Percentiles rank a stretch among this genome's conserved stretches.
Conservation (phyloP, 2,797 vertebrate genomes). For the Acanthiza pusilla region DNA sequence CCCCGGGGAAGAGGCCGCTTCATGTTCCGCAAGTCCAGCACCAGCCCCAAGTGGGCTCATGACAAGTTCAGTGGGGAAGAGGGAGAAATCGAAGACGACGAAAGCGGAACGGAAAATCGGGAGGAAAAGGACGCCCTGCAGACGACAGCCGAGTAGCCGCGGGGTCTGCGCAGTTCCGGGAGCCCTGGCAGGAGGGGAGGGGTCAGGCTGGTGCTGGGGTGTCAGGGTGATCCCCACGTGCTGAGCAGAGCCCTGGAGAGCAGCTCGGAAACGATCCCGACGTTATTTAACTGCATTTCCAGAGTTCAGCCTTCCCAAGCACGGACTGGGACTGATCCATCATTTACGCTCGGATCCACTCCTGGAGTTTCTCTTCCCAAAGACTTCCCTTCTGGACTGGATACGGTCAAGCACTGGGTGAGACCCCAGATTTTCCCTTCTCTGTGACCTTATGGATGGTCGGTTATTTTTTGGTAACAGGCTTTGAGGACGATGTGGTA, state of each 20-base stretch:
- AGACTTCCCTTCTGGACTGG: constrained; percentile 23
- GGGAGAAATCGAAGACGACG: constrained; percentile 80
- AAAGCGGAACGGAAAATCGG: constrained; percentile 81
- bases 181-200: constrained; percentile 44
- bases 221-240: constrained; percentile 31
- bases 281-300: neutral
- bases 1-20: constrained; percentile 86
- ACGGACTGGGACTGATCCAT: neutral
- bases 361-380: constrained; percentile 50
- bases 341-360: constrained; percentile 24
- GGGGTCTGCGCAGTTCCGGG: neutral
- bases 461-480: constrained; percentile 41
- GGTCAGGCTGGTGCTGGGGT: constrained; percentile 3
- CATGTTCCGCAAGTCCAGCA: constrained; percentile 88
- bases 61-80: constrained; percentile 90
- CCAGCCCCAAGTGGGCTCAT: constrained; percentile 88
- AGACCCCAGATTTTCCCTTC: neutral
- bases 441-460: constrained; percentile 33
- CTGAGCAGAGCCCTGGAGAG: constrained; percentile 36
- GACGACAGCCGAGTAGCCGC: constrained; percentile 72
- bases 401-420: neutral
- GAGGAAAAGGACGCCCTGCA: constrained; percentile 77
- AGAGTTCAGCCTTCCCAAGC: constrained; percentile 4
- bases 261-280: constrained; percentile 16
- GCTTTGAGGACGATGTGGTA: constrained; percentile 60